Evolutionary conservation across 1,140 invertebrate genomes (phyloP), one percentile per base, ranked within the genome.

Genomic region (Drosophila tristis): DNA sequence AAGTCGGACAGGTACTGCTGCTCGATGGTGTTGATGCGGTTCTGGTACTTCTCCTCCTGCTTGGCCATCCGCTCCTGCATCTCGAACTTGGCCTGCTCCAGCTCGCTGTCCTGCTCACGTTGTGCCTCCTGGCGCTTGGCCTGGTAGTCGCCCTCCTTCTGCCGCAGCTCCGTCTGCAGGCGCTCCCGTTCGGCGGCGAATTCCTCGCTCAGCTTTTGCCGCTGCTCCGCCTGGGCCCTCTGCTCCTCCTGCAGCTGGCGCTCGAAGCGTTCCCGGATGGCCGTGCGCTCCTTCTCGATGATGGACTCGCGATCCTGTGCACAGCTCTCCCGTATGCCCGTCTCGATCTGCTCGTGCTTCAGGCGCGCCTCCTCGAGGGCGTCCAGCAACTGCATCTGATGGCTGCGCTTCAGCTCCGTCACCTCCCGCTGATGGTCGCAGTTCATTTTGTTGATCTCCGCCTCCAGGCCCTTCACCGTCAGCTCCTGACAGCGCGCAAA

Each of bases 401-500:
- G 95, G 25, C 93, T 72, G 6, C 93, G 90, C 71, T 94, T 91
- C n/a, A 95, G 70, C 73, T 95, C 94, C 0, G 93, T 90, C 23
- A 95, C 77, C 90, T 95, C 94, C 44, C 94, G 93, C 85, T 95
- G 93, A 73, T 95, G 94, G 7, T 94, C 92, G 8, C 93, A 92
- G 42, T 94, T 93, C 94, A 96, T 95, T 44, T 93, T 93, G 73
- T 95, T 93, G 5, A 96, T 92, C 91, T 96, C 95, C 2, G 95
- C 94, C 81, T 96, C 95, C n/a, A 96, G 87, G 7, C 95, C 95
- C 82, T 95, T 95, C 1, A 96, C 95, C 0, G 95, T 96, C 78
- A 95, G 92, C 84, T 96, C 95, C 94, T 95, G 39, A 0, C 4
- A 35, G 2, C n/a, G 13, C 4, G 13, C 7, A 29, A 50, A 25